Base-by-base conservation (phyloP, 2,888 invertebrate species). In the Pharmacophagus antenor region DNA sequence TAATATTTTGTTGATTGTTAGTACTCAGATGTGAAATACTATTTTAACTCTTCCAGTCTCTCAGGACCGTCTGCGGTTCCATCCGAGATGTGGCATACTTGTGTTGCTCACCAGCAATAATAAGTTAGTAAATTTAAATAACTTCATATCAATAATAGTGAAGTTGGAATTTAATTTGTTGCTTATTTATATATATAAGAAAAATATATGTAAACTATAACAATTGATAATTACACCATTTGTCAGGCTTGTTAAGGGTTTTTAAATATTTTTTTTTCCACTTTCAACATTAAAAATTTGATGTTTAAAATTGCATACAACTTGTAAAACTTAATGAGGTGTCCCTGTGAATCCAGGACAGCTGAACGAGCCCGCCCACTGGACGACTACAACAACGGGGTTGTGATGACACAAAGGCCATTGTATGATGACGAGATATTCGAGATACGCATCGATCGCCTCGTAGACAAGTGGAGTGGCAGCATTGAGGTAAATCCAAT, bases 401-500 rank as follows among this genome's bases (percentile, higher is more conserved):
- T 98, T 2, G 97, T 98, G 1, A 97, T 98, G 96, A 98, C 98
- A 1, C 96, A 97, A 74, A 92, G 98, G 44, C 95, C 97, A 0
- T 86, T 99, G 3, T 92, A 93, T 63, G 97, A 97, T 77, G 95
- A 96, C 73, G 98, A 98, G 82, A 85, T 98, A 20, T 99, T 98
- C 83, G 98, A 98, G 93, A 98, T 98, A 76, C 93, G 97, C 57
- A 97, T 99, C 66, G 98, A 98, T 75, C 93, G 95, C 70, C 92
- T 99, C 65, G 97, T 98, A 7, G 97, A 97, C 77, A 97, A 98
- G 77, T 98, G 98, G 98, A 98, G 97, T 42, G 97, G 97, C 0
- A 96, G 96, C 74, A 95, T 97, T 69, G 97, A 97, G 92, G 93
- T 93, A 80, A 37, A n/a, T 4, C n/a, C 27, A 27, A 27, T 27